Percentiles rank a stretch among this genome's conserved stretches.
Conservation (phyloP, 2,113 vertebrate species). For the Caloenas nicobarica region DNA sequence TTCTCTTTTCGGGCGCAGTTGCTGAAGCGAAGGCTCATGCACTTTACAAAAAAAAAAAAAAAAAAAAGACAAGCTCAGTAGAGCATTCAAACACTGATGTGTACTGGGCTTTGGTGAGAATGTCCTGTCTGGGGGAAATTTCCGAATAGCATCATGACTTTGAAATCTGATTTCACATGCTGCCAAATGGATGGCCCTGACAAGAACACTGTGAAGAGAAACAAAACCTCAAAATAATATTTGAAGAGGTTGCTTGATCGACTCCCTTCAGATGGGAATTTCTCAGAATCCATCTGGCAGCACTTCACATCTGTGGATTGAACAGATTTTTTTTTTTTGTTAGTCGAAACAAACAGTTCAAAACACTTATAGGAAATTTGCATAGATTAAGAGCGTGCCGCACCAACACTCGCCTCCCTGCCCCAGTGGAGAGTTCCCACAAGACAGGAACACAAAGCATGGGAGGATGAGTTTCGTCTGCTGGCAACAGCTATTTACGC, state of each 20-base stretch:
- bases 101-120: not conserved
- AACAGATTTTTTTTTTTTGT: not conserved
- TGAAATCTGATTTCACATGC: not conserved
- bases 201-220: not conserved
- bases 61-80: not conserved
- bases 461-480: not conserved
- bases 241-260: conserved; percentile 1
- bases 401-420: not conserved
- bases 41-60: not conserved
- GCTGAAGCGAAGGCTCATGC: not conserved
- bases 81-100: not conserved
- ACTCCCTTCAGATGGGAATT: not conserved
- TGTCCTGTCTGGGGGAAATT: not conserved
- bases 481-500: not conserved
- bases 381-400: not conserved
- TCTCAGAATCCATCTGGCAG: not conserved
- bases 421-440: not conserved
- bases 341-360: not conserved
- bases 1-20: not conserved
- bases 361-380: not conserved
- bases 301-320: not conserved
- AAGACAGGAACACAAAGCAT: not conserved
- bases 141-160: not conserved
- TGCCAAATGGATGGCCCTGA: not conserved
- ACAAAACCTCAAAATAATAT: not conserved